These are phyloP conservation scores for Aptenodytes patagonicus DNA, from an alignment of 2,113 vertebrate genomes.

Conservation along the genomic window DNA sequence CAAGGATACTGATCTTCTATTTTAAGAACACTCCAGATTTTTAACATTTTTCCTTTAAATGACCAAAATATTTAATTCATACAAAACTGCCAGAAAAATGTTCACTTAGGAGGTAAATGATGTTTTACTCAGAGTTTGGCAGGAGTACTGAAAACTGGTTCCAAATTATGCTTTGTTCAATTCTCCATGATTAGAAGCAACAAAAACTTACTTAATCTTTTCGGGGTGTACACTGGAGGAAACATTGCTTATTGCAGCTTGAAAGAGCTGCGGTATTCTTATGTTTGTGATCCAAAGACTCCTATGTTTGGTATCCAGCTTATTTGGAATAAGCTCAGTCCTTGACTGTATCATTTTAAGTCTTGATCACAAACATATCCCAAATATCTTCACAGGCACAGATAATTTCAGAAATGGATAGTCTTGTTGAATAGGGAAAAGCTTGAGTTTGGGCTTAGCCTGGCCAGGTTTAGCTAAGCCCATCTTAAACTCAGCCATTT, in stretches of 20 bases:
- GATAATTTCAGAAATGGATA: neutral
- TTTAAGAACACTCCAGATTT: conserved; percentile 59
- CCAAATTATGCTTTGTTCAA: conserved; percentile 57
- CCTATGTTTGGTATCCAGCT: neutral
- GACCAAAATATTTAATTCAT: conserved; percentile 64
- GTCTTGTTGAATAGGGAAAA: neutral
- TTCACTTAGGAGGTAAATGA: conserved; percentile 61
- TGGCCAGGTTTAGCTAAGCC: neutral
- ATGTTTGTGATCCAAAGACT: neutral
- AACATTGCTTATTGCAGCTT: neutral
- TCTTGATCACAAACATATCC: neutral
- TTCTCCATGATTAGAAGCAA: conserved; percentile 40
- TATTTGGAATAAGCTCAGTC: neutral
- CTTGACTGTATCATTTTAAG: neutral
- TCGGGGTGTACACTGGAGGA: neutral
- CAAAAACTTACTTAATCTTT: conserved; percentile 27
- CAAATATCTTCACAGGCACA: neutral
- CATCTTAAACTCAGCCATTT: neutral
- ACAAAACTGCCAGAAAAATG: conserved; percentile 53
- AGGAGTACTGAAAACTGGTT: conserved; percentile 23
- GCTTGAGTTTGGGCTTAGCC: neutral
- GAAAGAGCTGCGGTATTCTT: neutral
- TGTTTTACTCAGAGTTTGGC: conserved; percentile 57
- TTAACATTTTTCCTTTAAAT: conserved; percentile 58
- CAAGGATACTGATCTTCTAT: conserved; percentile 22